These are phyloP conservation scores for Philhelius pedissequus DNA, from an alignment of 2,888 invertebrate genomes.

Conservation along the genomic window DNA sequence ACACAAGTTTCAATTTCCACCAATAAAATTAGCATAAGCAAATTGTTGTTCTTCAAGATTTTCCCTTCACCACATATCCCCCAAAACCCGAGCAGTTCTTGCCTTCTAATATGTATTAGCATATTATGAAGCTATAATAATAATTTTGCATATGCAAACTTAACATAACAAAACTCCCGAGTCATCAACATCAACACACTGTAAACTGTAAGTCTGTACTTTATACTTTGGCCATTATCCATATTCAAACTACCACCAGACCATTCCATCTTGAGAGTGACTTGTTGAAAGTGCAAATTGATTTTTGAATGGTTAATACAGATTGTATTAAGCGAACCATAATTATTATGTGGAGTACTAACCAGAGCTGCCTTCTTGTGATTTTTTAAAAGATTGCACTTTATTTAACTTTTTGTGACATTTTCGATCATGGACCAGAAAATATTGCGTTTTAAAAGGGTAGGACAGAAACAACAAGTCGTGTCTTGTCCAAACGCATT, in stretches of 20 bases:
- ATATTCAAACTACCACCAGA: not conserved
- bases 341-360: not conserved
- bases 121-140: not conserved
- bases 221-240: not conserved
- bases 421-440: no score
- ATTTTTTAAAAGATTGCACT: not conserved
- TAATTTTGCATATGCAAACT: not conserved
- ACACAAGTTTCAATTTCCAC: not conserved
- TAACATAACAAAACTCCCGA: not conserved
- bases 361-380: not conserved
- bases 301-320: conserved; percentile 11
- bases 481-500: no score
- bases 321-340: conserved; percentile 11
- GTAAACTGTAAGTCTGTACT: not conserved
- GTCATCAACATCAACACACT: not conserved
- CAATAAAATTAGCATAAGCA: not conserved
- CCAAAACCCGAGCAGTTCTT: not conserved
- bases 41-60: not conserved
- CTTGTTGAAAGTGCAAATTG: conserved; percentile 31
- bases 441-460: no score
- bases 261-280: not conserved
- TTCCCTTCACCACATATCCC: not conserved
- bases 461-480: no score
- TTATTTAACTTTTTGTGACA: no score
- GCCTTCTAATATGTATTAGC: conserved; percentile 17